phyloP scores from a whole-genome alignment of 2,888 invertebrate species.

The Cantharis flavilabris region DNA sequence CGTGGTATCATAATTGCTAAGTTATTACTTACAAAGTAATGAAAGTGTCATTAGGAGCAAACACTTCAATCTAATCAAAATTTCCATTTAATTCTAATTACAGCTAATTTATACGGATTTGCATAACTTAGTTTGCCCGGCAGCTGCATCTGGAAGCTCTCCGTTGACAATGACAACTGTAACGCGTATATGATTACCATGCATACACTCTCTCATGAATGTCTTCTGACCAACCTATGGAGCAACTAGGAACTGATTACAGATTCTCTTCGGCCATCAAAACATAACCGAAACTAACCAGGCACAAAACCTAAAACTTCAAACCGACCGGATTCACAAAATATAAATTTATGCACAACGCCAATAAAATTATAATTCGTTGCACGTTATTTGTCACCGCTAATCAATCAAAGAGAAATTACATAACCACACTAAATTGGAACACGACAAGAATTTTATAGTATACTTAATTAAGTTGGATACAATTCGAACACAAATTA shows the following conservation, averaged over 20 bases:
- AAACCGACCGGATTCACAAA: not conserved
- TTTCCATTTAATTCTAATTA: constrained; percentile 50
- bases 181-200: constrained; percentile 44
- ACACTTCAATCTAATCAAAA: constrained; percentile 48
- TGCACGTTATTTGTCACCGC: constrained; percentile 36
- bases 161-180: constrained; percentile 45
- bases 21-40: constrained; percentile 33
- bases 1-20: constrained; percentile 12
- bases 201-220: constrained; percentile 7
- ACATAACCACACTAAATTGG: constrained; percentile 39
- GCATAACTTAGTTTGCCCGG: constrained; percentile 35
- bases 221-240: constrained; percentile 5
- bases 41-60: constrained; percentile 45
- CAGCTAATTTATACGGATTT: constrained; percentile 46
- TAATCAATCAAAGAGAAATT: constrained; percentile 39
- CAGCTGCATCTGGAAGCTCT: constrained; percentile 38
- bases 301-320: not conserved
- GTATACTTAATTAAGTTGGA: constrained; percentile 40
- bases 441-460: constrained; percentile 38
- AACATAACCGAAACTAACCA: not conserved
- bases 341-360: not conserved
- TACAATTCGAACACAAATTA: constrained; percentile 29
- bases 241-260: not conserved
- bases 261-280: not conserved
- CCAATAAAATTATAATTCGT: constrained; percentile 23